Evolutionary conservation across 2,888 invertebrate genomes (phyloP).

Genomic region (Tineola bisselliella): DNA sequence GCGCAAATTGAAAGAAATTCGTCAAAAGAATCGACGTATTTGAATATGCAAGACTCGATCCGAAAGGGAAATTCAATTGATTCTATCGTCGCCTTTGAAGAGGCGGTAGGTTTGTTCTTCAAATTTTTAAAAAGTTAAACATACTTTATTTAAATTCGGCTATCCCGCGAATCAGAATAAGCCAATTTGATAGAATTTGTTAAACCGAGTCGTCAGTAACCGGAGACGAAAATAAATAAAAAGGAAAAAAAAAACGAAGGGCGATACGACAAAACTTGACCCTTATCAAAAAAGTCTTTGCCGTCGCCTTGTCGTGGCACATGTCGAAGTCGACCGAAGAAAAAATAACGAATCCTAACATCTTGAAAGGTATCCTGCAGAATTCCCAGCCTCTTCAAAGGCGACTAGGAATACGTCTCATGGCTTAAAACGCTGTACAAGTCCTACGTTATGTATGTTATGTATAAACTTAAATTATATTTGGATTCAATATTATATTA

Average conservation of each 20-base stretch:
- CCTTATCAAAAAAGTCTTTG: constrained; percentile 31
- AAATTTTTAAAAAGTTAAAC: background rate
- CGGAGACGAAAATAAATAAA: constrained; percentile 16
- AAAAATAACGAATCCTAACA: constrained; percentile 13
- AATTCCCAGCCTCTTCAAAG: background rate
- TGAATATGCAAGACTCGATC: constrained; percentile 3
- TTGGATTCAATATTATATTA: background rate
- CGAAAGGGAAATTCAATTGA: constrained; percentile 10
- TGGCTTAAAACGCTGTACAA: background rate
- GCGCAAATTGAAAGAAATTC: constrained; percentile 13
- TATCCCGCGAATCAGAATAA: background rate
- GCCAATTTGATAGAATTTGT: constrained; percentile 7
- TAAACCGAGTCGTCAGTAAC: background rate
- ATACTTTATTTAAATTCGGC: background rate
- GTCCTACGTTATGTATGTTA: no score
- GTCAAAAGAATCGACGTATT: constrained; percentile 6
- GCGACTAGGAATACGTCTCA: background rate
- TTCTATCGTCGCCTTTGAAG: constrained; percentile 3
- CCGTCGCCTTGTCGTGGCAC: constrained; percentile 22
- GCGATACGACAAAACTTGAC: constrained; percentile 29
- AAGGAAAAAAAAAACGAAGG: constrained; percentile 28
- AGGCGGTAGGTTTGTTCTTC: background rate
- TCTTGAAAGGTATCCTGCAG: constrained; percentile 7
- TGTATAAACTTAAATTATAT: no score
- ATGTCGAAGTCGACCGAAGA: constrained; percentile 10